These are phyloP conservation scores for Gadus macrocephalus DNA, from an alignment of 2,113 vertebrate genomes.

Conservation along the genomic window DNA sequence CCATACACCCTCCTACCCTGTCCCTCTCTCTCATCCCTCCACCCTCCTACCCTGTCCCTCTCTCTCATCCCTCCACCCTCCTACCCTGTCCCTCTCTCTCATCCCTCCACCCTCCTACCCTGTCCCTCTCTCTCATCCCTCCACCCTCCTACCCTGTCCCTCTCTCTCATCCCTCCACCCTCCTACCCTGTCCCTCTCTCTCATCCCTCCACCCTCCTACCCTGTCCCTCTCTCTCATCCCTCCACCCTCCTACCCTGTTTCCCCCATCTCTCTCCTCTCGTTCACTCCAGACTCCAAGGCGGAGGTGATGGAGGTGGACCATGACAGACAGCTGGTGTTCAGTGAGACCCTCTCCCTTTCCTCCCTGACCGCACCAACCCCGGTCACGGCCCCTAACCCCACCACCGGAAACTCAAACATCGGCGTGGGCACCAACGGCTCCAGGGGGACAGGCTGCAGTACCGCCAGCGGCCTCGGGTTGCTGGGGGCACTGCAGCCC, in stretches of 20 bases:
- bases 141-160: neutral
- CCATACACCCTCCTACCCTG: too few species aligned
- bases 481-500: constrained; percentile 85
- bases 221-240: neutral
- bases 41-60: neutral
- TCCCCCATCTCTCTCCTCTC: neutral
- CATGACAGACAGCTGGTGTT: constrained; percentile 93
- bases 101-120: neutral
- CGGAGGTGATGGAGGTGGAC: constrained; percentile 97
- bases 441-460: constrained; percentile 30
- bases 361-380: constrained; percentile 66
- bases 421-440: constrained; percentile 39
- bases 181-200: too few species aligned
- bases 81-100: neutral
- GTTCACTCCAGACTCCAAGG: constrained; percentile 78
- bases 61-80: neutral
- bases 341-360: constrained; percentile 85
- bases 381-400: constrained; percentile 15
- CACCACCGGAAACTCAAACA: too few species aligned
- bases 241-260: neutral
- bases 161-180: too few species aligned
- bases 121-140: neutral
- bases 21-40: neutral
- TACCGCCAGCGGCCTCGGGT: constrained; percentile 62
- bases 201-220: neutral